phyloP scores from a whole-genome alignment of 2,797 vertebrate genomes.

The Chiroxiphia lanceolata region DNA sequence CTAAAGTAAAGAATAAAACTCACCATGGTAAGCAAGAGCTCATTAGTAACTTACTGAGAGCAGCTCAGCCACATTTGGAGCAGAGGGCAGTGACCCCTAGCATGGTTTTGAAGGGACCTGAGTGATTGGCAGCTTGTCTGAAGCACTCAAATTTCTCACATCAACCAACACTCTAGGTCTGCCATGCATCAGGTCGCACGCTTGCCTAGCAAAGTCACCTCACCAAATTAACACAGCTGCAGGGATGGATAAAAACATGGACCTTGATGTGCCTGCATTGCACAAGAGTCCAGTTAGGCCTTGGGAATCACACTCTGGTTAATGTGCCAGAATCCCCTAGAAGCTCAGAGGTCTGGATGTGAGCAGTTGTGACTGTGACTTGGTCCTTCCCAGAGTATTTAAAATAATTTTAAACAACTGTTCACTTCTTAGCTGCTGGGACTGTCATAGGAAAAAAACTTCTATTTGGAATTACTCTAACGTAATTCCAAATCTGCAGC shows the following conservation, averaged over 20 bases:
- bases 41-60: slow-evolving; percentile 24
- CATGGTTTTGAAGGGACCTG: not conserved
- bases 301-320: not conserved
- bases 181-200: rapidly evolving
- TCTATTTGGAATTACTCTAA: not conserved
- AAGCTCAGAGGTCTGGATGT: not conserved
- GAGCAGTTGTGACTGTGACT: not conserved
- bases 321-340: not conserved
- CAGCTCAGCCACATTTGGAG: not conserved
- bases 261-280: not conserved
- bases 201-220: not conserved
- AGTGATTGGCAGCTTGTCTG: not conserved
- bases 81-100: not conserved
- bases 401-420: not conserved
- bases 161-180: not conserved
- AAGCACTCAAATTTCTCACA: not conserved
- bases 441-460: not conserved
- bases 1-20: not conserved
- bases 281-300: not conserved
- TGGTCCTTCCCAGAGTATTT: not conserved
- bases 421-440: not conserved
- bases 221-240: not conserved
- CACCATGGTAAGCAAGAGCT: not conserved
- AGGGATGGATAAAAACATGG: not conserved
- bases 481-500: not conserved